These are phyloP conservation scores for Kuschelorhynchus macadamiae DNA, from an alignment of 2,888 invertebrate genomes.

Conservation along the genomic window DNA sequence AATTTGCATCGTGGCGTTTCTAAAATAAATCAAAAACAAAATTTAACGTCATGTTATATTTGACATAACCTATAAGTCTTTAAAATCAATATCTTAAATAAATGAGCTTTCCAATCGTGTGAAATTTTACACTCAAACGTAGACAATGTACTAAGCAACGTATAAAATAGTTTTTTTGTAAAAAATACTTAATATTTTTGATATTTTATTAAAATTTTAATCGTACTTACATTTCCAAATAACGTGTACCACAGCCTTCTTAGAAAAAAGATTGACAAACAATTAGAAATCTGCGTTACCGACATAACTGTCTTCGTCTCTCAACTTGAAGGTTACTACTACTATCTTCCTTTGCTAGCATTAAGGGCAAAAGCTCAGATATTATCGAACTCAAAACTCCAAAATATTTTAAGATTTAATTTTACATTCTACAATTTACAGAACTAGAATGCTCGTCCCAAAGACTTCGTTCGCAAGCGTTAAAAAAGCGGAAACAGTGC, in stretches of 20 bases:
- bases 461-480: too few relatives aligned
- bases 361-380: too few relatives aligned
- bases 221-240: constrained; percentile 14
- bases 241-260: constrained; percentile 38
- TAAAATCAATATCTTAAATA: background rate
- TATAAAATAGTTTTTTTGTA: background rate
- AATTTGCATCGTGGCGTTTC: constrained; percentile 87
- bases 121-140: too few relatives aligned
- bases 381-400: too few relatives aligned
- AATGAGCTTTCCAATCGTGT: background rate
- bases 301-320: too few relatives aligned
- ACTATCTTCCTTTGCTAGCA: too few relatives aligned
- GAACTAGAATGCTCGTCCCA: too few relatives aligned
- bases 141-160: too few relatives aligned
- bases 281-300: background rate
- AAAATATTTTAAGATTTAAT: too few relatives aligned
- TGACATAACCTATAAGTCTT: constrained; percentile 12
- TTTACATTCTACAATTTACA: too few relatives aligned
- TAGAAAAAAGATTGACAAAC: constrained; percentile 8
- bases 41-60: constrained; percentile 19
- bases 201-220: background rate
- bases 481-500: too few relatives aligned
- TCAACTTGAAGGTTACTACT: too few relatives aligned
- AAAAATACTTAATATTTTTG: background rate
- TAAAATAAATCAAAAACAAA: constrained; percentile 51